These are phyloP conservation scores for Hippoglossus hippoglossus DNA, from an alignment of 2,797 vertebrate genomes.

Conservation along the genomic window DNA sequence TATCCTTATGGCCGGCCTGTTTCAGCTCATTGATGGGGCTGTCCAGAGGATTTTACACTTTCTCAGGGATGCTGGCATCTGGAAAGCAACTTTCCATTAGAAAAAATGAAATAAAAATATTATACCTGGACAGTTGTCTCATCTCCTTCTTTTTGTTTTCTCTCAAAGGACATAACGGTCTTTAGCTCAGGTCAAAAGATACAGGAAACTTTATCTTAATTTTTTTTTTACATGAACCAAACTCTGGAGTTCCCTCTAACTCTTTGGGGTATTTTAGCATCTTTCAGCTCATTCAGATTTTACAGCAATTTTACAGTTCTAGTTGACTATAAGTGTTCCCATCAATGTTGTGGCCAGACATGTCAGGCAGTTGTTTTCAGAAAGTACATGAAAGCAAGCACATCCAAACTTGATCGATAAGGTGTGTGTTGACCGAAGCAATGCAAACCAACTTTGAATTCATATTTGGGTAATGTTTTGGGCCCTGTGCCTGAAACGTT, in stretches of 20 bases:
- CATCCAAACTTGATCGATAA: too few relatives aligned
- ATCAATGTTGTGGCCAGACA: too few relatives aligned
- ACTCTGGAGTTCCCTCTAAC: background rate
- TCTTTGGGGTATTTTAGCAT: background rate
- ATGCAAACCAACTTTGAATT: too few relatives aligned
- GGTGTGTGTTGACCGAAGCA: too few relatives aligned
- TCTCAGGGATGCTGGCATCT: constrained; percentile 89
- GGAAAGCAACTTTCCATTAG: constrained; percentile 80
- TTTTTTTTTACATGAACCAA: background rate
- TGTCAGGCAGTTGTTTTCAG: too few relatives aligned
- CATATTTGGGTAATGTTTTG: too few relatives aligned
- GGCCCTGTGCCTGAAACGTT: too few relatives aligned
- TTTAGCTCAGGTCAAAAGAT: too few relatives aligned
- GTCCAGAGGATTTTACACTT: constrained; percentile 74
- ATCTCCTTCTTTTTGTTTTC: constrained; percentile 1
- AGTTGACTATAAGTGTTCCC: too few relatives aligned
- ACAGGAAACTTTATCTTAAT: too few relatives aligned
- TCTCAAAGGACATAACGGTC: background rate
- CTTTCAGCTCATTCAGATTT: background rate
- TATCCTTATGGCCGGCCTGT: constrained; percentile 48
- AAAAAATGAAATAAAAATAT: constrained; percentile 72
- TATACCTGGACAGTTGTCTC: constrained; percentile 31
- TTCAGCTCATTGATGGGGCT: constrained; percentile 61
- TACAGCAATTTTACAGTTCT: background rate
- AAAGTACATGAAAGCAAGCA: too few relatives aligned